Conservation (phyloP, 1,140 invertebrate species). For the Aleiodes sp. region DNA sequence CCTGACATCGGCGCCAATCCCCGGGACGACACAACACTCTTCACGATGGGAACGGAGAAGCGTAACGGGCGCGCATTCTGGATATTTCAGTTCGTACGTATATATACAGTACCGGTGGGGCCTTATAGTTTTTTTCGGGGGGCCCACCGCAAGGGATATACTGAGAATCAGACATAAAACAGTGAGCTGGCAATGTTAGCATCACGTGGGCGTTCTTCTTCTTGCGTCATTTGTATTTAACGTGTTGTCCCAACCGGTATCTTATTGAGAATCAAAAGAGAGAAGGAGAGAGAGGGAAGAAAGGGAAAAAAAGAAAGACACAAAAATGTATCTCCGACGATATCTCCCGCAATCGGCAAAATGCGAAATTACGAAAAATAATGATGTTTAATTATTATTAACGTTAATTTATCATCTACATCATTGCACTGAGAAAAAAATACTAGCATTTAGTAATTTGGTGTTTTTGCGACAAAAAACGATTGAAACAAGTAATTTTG, state of each 20-base stretch:
- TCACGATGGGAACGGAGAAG: not conserved
- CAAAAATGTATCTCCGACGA: not conserved
- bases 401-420: too few species aligned
- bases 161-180: constrained; percentile 15
- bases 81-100: not conserved
- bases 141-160: not conserved
- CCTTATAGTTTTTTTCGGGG: too few species aligned
- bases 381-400: too few species aligned
- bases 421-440: too few species aligned
- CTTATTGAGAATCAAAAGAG: constrained; percentile 1
- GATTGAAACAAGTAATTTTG: too few species aligned
- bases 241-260: constrained; percentile 9
- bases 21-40: not conserved
- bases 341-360: not conserved
- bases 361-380: not conserved
- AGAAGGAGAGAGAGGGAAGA: too few species aligned
- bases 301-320: too few species aligned
- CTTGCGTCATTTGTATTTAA: constrained; percentile 17
- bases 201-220: constrained; percentile 13
- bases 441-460: too few species aligned
- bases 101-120: not conserved
- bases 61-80: not conserved
- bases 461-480: too few species aligned
- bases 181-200: constrained; percentile 7
- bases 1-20: constrained; percentile 15